These are phyloP conservation scores for Conus canariensis DNA, from an alignment of 2,888 invertebrate species.

Conservation along the genomic window DNA sequence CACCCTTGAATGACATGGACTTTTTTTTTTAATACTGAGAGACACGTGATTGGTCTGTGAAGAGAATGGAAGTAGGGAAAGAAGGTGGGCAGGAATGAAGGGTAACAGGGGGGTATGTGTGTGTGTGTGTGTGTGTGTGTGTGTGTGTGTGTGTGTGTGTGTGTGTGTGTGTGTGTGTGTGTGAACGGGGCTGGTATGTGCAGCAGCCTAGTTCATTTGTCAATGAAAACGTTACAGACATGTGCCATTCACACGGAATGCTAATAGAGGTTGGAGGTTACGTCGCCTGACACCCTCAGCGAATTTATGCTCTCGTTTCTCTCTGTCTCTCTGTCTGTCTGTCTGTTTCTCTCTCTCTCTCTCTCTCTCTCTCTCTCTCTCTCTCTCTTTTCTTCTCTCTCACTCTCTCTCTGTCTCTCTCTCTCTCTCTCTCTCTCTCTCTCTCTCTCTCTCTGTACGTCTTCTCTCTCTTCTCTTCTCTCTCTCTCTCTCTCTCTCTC, in stretches of 20 bases:
- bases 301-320: too few species aligned
- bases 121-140: background rate
- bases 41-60: too few species aligned
- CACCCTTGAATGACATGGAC: background rate
- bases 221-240: too few species aligned
- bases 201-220: too few species aligned
- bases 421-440: background rate
- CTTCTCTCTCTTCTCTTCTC: too few species aligned
- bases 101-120: background rate
- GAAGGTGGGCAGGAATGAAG: background rate
- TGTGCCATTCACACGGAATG: too few species aligned
- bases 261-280: too few species aligned
- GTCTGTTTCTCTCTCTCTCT: background rate
- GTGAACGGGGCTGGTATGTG: too few species aligned
- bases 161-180: background rate
- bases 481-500: background rate
- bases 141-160: background rate
- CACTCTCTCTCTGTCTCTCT: background rate
- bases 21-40: background rate
- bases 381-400: background rate
- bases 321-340: background rate
- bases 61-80: background rate
- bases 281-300: too few species aligned
- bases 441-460: too few species aligned
- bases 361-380: background rate